These are phyloP conservation scores for Oxyura jamaicensis DNA, from an alignment of 2,113 vertebrate species.

Conservation along the genomic window DNA sequence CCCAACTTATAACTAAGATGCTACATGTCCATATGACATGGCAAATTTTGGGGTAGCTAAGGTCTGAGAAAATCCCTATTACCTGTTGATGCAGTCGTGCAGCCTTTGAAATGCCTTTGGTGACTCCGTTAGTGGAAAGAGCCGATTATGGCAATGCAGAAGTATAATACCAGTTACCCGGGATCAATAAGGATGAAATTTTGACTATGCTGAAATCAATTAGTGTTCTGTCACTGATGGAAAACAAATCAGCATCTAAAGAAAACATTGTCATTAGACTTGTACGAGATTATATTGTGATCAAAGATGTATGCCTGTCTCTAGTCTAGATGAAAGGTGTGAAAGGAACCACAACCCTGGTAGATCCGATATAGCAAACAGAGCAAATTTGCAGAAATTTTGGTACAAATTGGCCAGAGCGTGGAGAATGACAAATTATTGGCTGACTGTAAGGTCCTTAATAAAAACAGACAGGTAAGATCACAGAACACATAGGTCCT, in stretches of 20 bases:
- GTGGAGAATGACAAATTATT: neutral
- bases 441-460: neutral
- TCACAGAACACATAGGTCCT: neutral
- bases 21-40: neutral
- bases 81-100: neutral
- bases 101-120: neutral
- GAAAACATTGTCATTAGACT: neutral
- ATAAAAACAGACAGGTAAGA: neutral
- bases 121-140: neutral
- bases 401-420: neutral
- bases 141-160: neutral
- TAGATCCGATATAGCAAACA: neutral
- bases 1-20: neutral
- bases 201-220: neutral
- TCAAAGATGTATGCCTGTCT: neutral
- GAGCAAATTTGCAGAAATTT: neutral
- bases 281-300: neutral
- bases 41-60: neutral
- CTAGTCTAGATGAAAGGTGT: neutral
- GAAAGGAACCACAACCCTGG: neutral
- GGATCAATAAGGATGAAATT: neutral
- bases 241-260: neutral
- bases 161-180: neutral
- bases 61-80: neutral
- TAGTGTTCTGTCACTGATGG: neutral